Conservation (phyloP, 2,113 vertebrate species). For the Raja brachyura region DNA sequence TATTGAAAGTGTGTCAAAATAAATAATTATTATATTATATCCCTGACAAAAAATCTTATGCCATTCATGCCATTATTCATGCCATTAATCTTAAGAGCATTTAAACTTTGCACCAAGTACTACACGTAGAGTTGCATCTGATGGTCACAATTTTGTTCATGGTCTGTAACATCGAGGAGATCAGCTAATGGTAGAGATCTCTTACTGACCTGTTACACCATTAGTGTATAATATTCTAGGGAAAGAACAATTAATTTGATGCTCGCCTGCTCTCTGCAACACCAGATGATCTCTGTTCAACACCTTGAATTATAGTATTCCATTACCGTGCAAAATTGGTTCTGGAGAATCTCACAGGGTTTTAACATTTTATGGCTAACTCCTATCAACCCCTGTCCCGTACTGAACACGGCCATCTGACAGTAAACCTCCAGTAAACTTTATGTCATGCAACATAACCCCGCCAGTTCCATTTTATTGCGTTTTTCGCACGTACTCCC, state of each 20-base stretch:
- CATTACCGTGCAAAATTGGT: not conserved
- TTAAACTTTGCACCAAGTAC: not conserved
- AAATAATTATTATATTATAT: not conserved
- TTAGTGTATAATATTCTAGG: slow-evolving; percentile 5
- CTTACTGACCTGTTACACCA: not conserved
- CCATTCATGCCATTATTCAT: not conserved
- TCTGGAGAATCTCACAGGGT: slow-evolving; percentile 16
- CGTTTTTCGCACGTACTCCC: not conserved
- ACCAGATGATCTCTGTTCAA: not conserved
- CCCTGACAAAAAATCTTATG: not conserved
- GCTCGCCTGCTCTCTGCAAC: not conserved
- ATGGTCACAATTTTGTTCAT: not conserved
- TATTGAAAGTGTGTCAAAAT: not conserved
- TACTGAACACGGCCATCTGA: not conserved
- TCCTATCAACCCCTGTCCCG: not conserved
- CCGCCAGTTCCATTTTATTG: not conserved
- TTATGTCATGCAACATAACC: not conserved
- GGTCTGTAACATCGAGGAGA: not conserved
- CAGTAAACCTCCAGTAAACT: slow-evolving; percentile 28
- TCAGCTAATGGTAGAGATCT: not conserved
- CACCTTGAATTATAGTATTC: not conserved
- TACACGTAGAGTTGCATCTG: not conserved
- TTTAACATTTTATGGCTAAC: slow-evolving; percentile 25
- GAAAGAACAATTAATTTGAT: not conserved
- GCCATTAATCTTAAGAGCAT: not conserved